phyloP scores from a whole-genome alignment of 2,113 vertebrate species.

The Thinocorus orbignyianus region DNA sequence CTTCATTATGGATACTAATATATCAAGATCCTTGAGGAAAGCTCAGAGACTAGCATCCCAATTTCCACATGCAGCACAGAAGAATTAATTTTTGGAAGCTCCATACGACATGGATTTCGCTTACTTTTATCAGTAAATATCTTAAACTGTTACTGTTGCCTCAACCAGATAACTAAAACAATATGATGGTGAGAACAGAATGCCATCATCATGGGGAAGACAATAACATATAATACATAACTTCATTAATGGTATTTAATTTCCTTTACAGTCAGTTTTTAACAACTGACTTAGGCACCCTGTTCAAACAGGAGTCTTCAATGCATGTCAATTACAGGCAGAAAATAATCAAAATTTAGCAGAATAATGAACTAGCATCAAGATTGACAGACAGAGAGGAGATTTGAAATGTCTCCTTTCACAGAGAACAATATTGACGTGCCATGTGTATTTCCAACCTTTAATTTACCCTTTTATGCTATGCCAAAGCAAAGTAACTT shows the following conservation, averaged over 20 bases:
- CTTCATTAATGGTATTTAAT: background rate
- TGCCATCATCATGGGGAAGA: background rate
- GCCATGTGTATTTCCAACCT: background rate
- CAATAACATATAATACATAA: too few species aligned
- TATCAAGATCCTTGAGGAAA: slow-evolving; percentile 1
- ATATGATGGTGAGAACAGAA: background rate
- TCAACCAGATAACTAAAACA: background rate
- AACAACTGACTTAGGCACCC: slow-evolving; percentile 10
- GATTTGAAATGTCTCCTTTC: background rate
- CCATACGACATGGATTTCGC: background rate
- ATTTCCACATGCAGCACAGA: background rate
- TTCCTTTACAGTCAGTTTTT: background rate
- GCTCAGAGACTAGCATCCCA: background rate
- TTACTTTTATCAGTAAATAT: background rate
- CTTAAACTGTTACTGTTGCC: background rate
- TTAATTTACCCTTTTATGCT: background rate
- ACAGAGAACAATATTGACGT: slow-evolving; percentile 5
- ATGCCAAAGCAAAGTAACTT: background rate
- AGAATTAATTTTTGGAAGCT: background rate
- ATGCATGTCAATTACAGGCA: background rate
- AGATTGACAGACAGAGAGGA: background rate
- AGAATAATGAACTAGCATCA: background rate
- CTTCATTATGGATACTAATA: slow-evolving; percentile 12
- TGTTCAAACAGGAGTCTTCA: background rate
- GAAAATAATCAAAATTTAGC: background rate